Conservation (phyloP, 2,113 vertebrate genomes). For the Syrmaticus mikado region DNA sequence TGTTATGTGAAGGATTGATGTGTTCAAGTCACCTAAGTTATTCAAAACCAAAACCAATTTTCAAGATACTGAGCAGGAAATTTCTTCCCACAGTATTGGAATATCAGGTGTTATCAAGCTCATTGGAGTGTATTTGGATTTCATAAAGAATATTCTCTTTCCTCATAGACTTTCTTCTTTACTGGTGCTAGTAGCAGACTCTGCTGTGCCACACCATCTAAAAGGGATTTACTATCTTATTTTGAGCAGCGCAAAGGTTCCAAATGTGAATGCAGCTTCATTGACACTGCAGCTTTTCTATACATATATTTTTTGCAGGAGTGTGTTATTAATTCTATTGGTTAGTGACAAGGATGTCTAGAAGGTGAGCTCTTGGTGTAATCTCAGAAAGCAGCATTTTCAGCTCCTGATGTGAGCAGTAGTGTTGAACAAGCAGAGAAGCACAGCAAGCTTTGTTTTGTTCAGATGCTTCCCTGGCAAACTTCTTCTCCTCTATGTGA, state of each 20-base stretch:
- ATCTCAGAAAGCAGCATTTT: not conserved
- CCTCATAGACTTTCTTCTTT: not conserved
- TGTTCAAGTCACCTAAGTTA: not conserved
- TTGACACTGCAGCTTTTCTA: not conserved
- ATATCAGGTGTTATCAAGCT: not conserved
- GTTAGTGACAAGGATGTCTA: not conserved
- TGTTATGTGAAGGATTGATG: not conserved
- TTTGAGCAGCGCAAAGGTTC: not conserved
- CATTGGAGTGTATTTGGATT: not conserved
- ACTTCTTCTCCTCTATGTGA: not conserved
- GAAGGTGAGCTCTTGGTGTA: not conserved
- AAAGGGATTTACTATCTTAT: not conserved
- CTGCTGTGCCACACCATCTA: not conserved
- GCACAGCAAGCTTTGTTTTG: not conserved
- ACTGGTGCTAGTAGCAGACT: not conserved
- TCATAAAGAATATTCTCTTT: not conserved
- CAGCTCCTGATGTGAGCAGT: not conserved
- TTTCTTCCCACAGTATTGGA: not conserved
- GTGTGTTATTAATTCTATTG: not conserved
- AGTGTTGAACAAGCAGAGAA: not conserved
- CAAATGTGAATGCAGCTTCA: not conserved
- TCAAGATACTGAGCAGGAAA: not conserved
- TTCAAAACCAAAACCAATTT: not conserved
- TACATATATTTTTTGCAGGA: not conserved
- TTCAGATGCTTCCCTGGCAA: not conserved